These are phyloP conservation scores for Pocillopora damicornis DNA, from an alignment of 64 coral and sea anemone species.

Conservation along the genomic window DNA sequence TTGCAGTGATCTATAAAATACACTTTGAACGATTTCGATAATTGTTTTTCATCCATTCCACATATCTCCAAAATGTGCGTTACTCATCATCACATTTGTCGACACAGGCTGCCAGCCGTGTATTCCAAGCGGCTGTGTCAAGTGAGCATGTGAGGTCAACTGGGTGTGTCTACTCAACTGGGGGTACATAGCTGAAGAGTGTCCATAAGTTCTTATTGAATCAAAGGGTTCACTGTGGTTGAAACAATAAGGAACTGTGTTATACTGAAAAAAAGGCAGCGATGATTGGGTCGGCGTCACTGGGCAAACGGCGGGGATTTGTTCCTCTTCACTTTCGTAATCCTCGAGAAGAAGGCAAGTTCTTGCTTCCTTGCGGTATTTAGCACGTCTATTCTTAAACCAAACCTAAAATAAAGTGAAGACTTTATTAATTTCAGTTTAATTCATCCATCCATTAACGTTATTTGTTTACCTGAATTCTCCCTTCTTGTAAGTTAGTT, in stretches of 20 bases:
- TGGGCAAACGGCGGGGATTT: not conserved
- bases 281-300: not conserved
- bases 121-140: not conserved
- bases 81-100: not conserved
- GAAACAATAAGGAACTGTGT: conserved; percentile 22
- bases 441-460: not conserved
- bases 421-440: not conserved
- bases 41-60: not conserved
- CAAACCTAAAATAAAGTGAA: conserved; percentile 37
- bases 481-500: conserved; percentile 52
- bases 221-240: not conserved
- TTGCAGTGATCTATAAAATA: not conserved
- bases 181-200: not conserved
- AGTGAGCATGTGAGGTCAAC: not conserved
- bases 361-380: conserved; percentile 59
- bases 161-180: not conserved
- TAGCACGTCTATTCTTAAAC: conserved; percentile 72
- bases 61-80: not conserved
- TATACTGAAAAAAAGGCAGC: conserved; percentile 1
- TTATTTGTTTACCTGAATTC: conserved; percentile 52
- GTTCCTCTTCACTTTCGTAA: conserved; percentile 15
- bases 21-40: not conserved
- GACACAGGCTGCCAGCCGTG: conserved; percentile 1
- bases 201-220: conserved; percentile 7
- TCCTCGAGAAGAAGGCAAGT: conserved; percentile 14